These are phyloP conservation scores for Halcyon badia DNA, from an alignment of 2,797 vertebrate species.

Conservation along the genomic window DNA sequence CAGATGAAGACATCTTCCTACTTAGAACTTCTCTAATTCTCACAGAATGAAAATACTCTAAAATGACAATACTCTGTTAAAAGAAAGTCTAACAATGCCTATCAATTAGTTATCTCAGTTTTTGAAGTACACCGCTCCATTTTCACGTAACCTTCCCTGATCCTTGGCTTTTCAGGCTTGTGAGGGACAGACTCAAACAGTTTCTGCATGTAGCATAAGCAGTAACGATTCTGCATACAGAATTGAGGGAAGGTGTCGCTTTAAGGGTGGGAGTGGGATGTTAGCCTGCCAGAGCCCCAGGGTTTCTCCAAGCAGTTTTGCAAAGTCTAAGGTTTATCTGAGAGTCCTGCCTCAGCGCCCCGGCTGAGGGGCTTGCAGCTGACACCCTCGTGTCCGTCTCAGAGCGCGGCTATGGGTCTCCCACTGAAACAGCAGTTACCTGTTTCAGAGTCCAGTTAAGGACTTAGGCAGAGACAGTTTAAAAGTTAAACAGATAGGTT, in stretches of 20 bases:
- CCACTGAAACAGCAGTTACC: too few relatives aligned
- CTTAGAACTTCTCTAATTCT: neutral
- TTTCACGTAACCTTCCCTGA: neutral
- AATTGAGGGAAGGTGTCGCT: neutral
- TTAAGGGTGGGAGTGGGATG: too few relatives aligned
- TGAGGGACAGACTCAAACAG: neutral
- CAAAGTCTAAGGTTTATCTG: too few relatives aligned
- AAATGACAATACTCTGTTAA: neutral
- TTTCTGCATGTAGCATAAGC: neutral
- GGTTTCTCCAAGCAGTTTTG: too few relatives aligned
- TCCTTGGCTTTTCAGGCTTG: neutral
- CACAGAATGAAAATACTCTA: neutral
- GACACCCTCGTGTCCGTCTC: too few relatives aligned
- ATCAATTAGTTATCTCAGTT: neutral
- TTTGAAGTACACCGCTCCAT: neutral
- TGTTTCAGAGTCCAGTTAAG: too few relatives aligned
- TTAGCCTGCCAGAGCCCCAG: too few relatives aligned
- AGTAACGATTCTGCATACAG: neutral
- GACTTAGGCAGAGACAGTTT: too few relatives aligned
- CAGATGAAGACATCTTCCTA: neutral
- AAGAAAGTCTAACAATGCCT: neutral
- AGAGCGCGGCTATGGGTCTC: too few relatives aligned
- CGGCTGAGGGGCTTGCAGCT: too few relatives aligned
- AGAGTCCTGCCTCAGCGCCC: too few relatives aligned
- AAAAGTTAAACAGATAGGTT: too few relatives aligned